Percentiles rank a stretch among this genome's conserved stretches.
Conservation (phyloP, 2,797 vertebrate species). For the Dendrocincla fuliginosa region DNA sequence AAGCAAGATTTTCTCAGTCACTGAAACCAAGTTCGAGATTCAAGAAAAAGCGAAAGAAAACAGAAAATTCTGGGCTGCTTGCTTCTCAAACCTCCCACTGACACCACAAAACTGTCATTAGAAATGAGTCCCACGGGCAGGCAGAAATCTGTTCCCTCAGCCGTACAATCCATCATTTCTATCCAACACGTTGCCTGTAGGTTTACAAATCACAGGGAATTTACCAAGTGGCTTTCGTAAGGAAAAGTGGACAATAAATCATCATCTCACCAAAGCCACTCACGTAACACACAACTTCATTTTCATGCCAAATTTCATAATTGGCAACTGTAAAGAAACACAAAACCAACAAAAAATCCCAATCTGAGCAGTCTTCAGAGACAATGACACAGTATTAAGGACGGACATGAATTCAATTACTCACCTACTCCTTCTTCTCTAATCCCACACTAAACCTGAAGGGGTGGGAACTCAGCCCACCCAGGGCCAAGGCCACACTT, state of each 20-base stretch:
- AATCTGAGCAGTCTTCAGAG: neutral
- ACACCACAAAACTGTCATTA: neutral
- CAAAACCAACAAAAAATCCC: neutral
- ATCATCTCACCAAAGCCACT: neutral
- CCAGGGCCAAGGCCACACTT: neutral
- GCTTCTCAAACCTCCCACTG: neutral
- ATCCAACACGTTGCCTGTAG: neutral
- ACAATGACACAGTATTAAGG: neutral
- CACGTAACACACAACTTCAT: neutral
- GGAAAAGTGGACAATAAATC: neutral
- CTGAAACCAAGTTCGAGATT: neutral
- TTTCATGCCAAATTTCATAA: neutral
- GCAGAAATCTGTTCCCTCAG: neutral
- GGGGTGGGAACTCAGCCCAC: accelerated
- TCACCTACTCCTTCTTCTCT: neutral
- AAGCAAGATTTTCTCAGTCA: neutral
- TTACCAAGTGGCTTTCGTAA: constrained; percentile 11
- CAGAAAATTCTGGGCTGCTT: neutral
- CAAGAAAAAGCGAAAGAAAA: neutral
- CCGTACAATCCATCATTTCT: neutral
- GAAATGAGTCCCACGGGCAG: neutral
- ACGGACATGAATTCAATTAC: neutral
- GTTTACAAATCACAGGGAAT: constrained; percentile 28
- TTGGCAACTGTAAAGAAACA: neutral
- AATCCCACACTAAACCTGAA: neutral